These are phyloP conservation scores for Miichthys miiuy DNA, from an alignment of 2,797 vertebrate genomes.

Conservation along the genomic window DNA sequence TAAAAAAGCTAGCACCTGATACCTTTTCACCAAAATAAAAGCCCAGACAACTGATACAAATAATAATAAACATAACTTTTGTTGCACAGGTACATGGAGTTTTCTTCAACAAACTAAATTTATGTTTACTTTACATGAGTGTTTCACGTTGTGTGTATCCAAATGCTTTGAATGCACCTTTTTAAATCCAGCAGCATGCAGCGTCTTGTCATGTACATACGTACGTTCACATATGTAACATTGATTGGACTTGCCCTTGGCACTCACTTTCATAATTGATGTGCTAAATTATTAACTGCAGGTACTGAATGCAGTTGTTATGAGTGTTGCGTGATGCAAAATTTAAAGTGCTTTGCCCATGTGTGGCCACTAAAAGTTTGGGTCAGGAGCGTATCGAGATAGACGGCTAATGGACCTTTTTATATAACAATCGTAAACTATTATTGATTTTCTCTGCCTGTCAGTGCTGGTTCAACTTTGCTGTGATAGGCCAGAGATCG, in stretches of 20 bases:
- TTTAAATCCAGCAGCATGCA: no score
- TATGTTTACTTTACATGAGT: not conserved
- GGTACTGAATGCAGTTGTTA: slow-evolving; percentile 12
- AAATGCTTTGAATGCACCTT: not conserved
- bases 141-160: not conserved
- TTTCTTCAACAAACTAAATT: not conserved
- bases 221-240: not conserved
- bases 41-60: no score
- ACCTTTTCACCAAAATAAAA: no score
- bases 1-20: no score
- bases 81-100: not conserved
- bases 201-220: no score
- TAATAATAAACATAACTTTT: not conserved
- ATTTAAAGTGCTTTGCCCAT: slow-evolving; percentile 36
- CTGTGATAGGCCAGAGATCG: slow-evolving; percentile 17
- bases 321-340: slow-evolving; percentile 29
- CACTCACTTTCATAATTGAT: not conserved
- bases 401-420: slow-evolving; percentile 66
- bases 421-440: slow-evolving; percentile 56
- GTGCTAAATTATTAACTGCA: slow-evolving; percentile 54
- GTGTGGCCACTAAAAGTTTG: slow-evolving; percentile 35
- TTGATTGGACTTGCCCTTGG: not conserved
- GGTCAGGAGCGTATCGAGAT: slow-evolving; percentile 13
- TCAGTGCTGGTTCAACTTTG: slow-evolving; percentile 5
- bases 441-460: slow-evolving; percentile 59